phyloP scores from a whole-genome alignment of 2,888 invertebrate genomes.

The Standfussiana lucernea region DNA sequence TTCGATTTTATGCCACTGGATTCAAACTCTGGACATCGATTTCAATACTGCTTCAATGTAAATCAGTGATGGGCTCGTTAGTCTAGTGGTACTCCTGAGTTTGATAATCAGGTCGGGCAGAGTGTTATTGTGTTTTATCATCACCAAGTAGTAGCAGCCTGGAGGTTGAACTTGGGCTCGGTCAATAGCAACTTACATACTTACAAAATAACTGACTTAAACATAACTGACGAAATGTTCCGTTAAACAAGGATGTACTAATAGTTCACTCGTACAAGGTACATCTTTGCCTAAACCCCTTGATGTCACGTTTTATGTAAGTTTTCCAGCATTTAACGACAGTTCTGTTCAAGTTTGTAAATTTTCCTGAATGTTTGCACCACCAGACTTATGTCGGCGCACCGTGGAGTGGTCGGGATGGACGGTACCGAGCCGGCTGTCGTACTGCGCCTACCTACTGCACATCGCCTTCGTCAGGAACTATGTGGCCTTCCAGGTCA shows the following conservation, averaged over 20 bases:
- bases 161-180: too few relatives aligned
- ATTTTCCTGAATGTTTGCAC: conserved; percentile 14
- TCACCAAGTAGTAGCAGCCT: too few relatives aligned
- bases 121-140: neutral
- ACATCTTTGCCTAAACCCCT: too few relatives aligned
- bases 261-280: too few relatives aligned
- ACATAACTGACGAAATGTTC: too few relatives aligned
- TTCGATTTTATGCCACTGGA: neutral
- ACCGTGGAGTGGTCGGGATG: conserved; percentile 72
- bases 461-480: conserved; percentile 59
- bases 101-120: neutral
- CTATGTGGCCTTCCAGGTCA: conserved; percentile 33
- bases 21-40: neutral
- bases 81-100: neutral
- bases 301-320: neutral
- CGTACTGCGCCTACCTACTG: conserved; percentile 67
- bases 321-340: neutral
- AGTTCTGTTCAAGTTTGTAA: neutral
- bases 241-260: too few relatives aligned
- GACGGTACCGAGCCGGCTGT: conserved; percentile 62
- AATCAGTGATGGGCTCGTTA: neutral
- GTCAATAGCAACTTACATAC: too few relatives aligned
- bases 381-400: conserved; percentile 67
- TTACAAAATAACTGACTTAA: too few relatives aligned
- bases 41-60: neutral